A percentile compares a stretch with the other conserved stretches of the same genome.
phyloP scores from a whole-genome alignment of 2,888 invertebrate species.

The Limnephilus rhombicus region DNA sequence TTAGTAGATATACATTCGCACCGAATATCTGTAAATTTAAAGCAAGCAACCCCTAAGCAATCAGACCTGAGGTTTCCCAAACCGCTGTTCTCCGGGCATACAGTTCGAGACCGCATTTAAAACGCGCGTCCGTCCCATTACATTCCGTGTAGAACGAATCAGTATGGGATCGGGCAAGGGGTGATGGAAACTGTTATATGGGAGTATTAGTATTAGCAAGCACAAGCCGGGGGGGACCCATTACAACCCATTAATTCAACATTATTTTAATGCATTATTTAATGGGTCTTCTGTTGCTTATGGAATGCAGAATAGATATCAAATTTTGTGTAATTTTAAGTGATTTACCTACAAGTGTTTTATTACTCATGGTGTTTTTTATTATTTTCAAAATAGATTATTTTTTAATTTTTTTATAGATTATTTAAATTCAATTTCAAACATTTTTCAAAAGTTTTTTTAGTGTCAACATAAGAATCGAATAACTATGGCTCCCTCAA shows the following conservation, averaged over 20 bases:
- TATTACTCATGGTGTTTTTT: too few relatives aligned
- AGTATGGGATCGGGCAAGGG: background rate
- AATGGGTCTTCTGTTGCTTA: conserved; percentile 17
- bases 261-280: conserved; percentile 38
- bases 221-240: conserved; percentile 4
- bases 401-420: too few relatives aligned
- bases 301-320: background rate
- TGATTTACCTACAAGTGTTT: background rate
- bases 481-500: too few relatives aligned
- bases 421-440: too few relatives aligned
- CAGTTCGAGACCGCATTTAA: conserved; percentile 13
- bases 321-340: background rate
- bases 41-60: background rate
- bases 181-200: background rate
- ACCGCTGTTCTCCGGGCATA: background rate
- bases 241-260: conserved; percentile 44
- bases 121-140: conserved; percentile 27
- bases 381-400: too few relatives aligned
- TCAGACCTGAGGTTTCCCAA: background rate
- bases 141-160: conserved; percentile 10
- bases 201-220: background rate
- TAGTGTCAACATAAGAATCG: too few relatives aligned
- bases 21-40: background rate
- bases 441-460: too few relatives aligned
- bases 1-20: background rate